Evolutionary conservation across 2,113 vertebrate species (phyloP), one percentile per base, ranked within the genome.

Genomic region (Esox niger): DNA sequence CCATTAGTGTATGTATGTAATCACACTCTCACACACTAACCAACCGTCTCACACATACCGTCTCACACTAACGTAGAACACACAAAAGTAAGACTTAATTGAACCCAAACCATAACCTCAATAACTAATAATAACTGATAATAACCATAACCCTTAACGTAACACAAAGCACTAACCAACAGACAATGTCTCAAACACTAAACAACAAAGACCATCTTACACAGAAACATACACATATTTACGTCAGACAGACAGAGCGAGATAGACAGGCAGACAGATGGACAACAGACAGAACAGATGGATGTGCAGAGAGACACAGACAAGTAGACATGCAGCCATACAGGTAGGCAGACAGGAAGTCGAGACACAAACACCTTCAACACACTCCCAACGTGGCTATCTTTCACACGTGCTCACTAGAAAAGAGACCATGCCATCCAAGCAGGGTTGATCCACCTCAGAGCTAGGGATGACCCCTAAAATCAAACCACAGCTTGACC

Each of bases 1-100:
- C 70, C 76, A 87, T 88, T 73, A 81, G 47, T n/a, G 43, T 43
- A 62, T 77, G 58, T 68, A 21, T 63, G 32, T n/a, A n/a, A n/a
- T n/a, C n/a, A n/a, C n/a, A n/a, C n/a, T n/a, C n/a, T n/a, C n/a
- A n/a, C n/a, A n/a, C n/a, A n/a, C n/a, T n/a, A n/a, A n/a, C n/a
- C n/a, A n/a, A n/a, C n/a, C n/a, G n/a, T n/a, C n/a, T n/a, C n/a
- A n/a, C n/a, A n/a, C n/a, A n/a, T n/a, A n/a, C n/a, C n/a, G n/a
- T n/a, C n/a, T n/a, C n/a, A 69, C 66, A 64, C 17, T 26, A 56
- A 27, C 54, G 21, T 25, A 11, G 1, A n/a, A 26, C 23, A 26
- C 2, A 57, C 23, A 56, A n/a, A n/a, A n/a, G n/a, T n/a, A n/a
- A n/a, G n/a, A n/a, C n/a, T n/a, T n/a, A n/a, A n/a, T n/a, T n/a